Base-by-base conservation (phyloP, 2,113 vertebrate genomes). In the Lathamus discolor region DNA sequence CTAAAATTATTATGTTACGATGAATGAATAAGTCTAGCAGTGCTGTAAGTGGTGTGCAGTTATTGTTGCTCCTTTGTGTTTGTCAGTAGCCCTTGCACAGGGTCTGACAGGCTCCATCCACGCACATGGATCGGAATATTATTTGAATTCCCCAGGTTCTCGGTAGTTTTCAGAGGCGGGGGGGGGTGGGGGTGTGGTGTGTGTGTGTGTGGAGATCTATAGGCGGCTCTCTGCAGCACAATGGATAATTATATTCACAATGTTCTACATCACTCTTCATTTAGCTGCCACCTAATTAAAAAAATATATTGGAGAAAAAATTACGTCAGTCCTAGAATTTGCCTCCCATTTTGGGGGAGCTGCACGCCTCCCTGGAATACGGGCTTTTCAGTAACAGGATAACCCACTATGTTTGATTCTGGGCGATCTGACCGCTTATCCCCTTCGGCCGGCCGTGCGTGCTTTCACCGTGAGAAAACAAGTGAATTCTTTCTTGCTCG, bases 1-100 rank as follows among this genome's bases (percentile, higher is more conserved):
- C 87, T 83, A 57, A 82, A 97, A 96, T 92, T 77, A 80, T 96
- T 88, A 92, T 12, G 91, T 92, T 93, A 61, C 70, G 22, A 93
- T 82, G 96, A 95, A 96, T 92, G 91, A 95, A 35, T 81, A 87
- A 94, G 88, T 94, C 95, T 90, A 51, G 93, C 84, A 28, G 92
- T 63, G 84, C 85, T 83, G 91, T 79, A 94, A 97, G 96, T 97
- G 97, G 94, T 94, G 93, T 55, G 92, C 67, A 52, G 94, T 94
- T 96, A 85, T 95, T 93, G 93, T 95, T 96, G 94, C 92, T 96
- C 80, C 95, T 97, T 97, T 97, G 95, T 96, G 92, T 96, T 92
- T 96, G 95, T 96, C 96, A 95, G 93, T 54, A 74, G 95, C 93
- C 81, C 81, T 77, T 1, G 73, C 94, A 90, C 90, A 91, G 82